Conservation (phyloP, 2,888 invertebrate genomes). For the Ectropis crepuscularia region DNA sequence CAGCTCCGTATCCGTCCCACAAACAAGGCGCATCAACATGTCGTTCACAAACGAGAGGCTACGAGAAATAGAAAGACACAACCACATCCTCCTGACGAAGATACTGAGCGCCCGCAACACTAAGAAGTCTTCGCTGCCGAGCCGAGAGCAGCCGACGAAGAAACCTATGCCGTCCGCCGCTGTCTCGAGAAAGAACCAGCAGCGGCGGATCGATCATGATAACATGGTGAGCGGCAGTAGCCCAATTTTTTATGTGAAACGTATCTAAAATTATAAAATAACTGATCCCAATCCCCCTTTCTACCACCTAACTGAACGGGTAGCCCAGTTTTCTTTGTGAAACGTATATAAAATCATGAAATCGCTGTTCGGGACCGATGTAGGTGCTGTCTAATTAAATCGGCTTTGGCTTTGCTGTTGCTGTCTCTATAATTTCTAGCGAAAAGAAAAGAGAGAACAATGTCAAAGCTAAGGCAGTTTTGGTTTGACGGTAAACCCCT, state of each 20-base stretch:
- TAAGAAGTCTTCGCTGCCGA: constrained; percentile 66
- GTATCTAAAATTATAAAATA: neutral
- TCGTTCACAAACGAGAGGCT: constrained; percentile 85
- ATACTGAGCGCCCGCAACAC: constrained; percentile 79
- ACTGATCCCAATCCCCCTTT: neutral
- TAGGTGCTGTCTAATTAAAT: constrained; percentile 1
- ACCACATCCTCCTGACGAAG: constrained; percentile 84
- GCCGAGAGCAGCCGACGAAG: constrained; percentile 50
- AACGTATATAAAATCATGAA: neutral
- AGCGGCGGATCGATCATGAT: constrained; percentile 84
- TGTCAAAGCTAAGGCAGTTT: too few species aligned
- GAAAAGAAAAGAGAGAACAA: too few species aligned
- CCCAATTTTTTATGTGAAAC: neutral
- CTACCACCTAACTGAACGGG: constrained; percentile 43
- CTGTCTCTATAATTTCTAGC: too few species aligned
- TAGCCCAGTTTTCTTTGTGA: neutral
- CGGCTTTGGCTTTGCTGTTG: too few species aligned
- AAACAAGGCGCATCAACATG: constrained; percentile 73
- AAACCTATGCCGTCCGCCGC: constrained; percentile 74
- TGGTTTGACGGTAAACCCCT: too few species aligned
- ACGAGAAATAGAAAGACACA: constrained; percentile 86
- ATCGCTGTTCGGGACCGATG: neutral
- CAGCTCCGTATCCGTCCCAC: constrained; percentile 66
- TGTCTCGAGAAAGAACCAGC: constrained; percentile 79
- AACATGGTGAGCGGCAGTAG: constrained; percentile 72